Evolutionary conservation across 2,888 invertebrate species (phyloP).

Genomic region (Drosophila fulvimacula): DNA sequence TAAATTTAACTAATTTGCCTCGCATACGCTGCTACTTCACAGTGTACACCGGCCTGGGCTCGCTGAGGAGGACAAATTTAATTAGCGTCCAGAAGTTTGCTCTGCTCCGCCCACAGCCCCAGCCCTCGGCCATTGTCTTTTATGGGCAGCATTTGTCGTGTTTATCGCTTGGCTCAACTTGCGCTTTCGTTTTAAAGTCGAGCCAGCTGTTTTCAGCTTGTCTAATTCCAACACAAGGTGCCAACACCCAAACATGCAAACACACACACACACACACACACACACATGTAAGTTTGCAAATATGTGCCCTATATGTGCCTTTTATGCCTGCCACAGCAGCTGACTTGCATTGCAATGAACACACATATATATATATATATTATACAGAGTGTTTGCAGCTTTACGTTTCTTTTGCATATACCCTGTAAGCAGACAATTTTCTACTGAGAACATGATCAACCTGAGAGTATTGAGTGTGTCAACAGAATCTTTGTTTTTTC

Average conservation of each 20-base stretch:
- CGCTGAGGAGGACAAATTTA: slow-evolving; percentile 43
- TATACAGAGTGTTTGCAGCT: slow-evolving; percentile 1
- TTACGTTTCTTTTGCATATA: neutral
- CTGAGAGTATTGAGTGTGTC: neutral
- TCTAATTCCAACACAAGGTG: slow-evolving; percentile 47
- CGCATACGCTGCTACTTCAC: slow-evolving; percentile 7
- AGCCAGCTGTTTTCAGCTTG: slow-evolving; percentile 33
- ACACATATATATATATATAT: slow-evolving; percentile 25
- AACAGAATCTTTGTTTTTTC: neutral
- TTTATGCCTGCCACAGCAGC: slow-evolving; percentile 11
- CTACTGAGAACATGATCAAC: neutral
- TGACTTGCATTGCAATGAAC: slow-evolving; percentile 26
- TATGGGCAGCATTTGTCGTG: slow-evolving; percentile 36
- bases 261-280: neutral
- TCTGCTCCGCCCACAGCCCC: neutral
- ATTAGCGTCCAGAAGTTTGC: slow-evolving; percentile 48
- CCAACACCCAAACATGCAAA: slow-evolving; percentile 21
- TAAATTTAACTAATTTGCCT: slow-evolving; percentile 62
- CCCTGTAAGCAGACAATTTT: slow-evolving; percentile 6
- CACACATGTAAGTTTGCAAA: slow-evolving; percentile 14
- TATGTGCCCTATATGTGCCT: slow-evolving; percentile 25
- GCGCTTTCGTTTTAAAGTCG: slow-evolving; percentile 48
- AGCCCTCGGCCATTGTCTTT: slow-evolving; percentile 39
- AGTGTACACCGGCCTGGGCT: slow-evolving; percentile 6
- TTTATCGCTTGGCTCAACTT: slow-evolving; percentile 42